Base-by-base conservation (phyloP, 1,140 invertebrate genomes). In the Atta texana region DNA sequence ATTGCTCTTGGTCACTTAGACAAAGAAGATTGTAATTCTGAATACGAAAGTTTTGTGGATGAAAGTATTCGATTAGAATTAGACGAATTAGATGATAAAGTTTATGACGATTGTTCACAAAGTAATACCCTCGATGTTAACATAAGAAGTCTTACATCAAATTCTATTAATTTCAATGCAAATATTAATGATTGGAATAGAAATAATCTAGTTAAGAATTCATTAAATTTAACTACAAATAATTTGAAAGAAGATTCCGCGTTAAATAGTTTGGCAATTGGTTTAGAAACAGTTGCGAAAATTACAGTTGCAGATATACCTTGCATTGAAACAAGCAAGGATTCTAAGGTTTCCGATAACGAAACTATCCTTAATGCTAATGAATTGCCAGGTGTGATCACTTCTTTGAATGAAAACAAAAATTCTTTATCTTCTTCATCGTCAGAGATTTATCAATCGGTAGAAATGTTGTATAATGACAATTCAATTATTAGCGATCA, bases 351-450 rank as follows among this genome's bases (percentile, higher is more conserved):
- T 57, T 63, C 31, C 61, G 66, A 81, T 63, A 74, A 51, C 66
- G 75, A 87, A 80, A 86, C 86, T 21, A 84, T 53, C 66, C 7
- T 78, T 12, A 82, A 21, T 80, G 18, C 49, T 39, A 88, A 93
- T 21, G 91, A 92, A 91, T 88, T 94, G 21, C 94, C 94, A 0
- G 93, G 94, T 85, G 78, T 94, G 7, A 86, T 95, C n/a, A 88
- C 92, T 16, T 94, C 93, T 16, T 92, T 94, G 0, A 93, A 90
- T 12, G 16, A 86, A 14, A 90, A 72, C 34, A 89, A 89, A 78
- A 89, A 89, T 34, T 90, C 89, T 3, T 92, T 89, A 10, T 63
- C 57, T 24, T 88, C 81, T 21, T 91, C 87, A 24, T 68, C 66
- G 0, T 91, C 69, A 44, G 89, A 90, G n/a, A 82, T 63, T 39